Base-by-base conservation (phyloP, 2,113 vertebrate species). In the Bufo bufo region DNA sequence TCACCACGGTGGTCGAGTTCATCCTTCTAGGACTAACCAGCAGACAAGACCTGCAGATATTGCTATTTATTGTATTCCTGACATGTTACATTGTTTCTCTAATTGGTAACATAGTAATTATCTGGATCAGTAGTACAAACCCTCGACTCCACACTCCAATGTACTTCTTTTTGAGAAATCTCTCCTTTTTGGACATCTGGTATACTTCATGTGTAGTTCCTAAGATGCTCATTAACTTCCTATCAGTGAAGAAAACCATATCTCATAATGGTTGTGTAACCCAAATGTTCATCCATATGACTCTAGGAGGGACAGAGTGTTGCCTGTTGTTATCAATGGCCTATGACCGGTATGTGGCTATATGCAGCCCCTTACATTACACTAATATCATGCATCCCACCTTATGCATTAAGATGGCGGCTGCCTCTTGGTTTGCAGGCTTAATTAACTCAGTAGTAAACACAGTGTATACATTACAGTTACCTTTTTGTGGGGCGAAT, bases 191-290 rank as follows among this genome's bases (percentile, higher is more conserved):
- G 4, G 43, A 74, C 59, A 61, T 91, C 88, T 84, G 77, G 13
- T 80, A 54, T 45, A 87, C 69, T 45, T 89, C 19, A 88, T 17
- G 33, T 49, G 84, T 65, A 50, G 75, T 20, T 13, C 58, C 71
- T 59, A 89, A 89, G 77, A 84, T 87, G 71, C 33, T 72, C 13
- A 7, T 66, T 20, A 84, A 87, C 49, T 89, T 90, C 79, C 33
- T 85, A 33, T 17, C 75, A 43, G 45, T 77, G 56, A 89, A 86
- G 43, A 90, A 86, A n/a, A 86, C n/a, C 5, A 89, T 87, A 63
- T 85, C 33, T 11, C 63, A 16, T 90, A 69, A 63, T n/a, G 69
- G 82, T 0, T 5, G 33, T 33, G 63, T 66, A 7, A 17, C 71
- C 13, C 71, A 74, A 74, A 74, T 74, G 71, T 17, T 14, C 49